Base-by-base conservation (phyloP, 1,140 invertebrate genomes). In the Orius laevigatus region DNA sequence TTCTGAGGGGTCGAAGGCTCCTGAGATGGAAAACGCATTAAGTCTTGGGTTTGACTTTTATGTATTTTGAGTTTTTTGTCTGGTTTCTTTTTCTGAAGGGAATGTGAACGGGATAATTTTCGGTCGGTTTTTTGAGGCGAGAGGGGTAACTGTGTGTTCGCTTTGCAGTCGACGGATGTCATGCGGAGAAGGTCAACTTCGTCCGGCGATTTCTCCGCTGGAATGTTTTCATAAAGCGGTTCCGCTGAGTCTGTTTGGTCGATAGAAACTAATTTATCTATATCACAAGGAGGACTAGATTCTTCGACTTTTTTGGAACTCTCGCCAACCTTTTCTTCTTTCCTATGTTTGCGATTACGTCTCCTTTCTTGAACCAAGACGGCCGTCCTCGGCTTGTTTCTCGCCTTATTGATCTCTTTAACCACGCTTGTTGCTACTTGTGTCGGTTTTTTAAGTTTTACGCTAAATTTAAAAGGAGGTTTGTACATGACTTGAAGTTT, bases 401-500 rank as follows among this genome's bases (percentile, higher is more conserved):
- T 48, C 18, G 53, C 54, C 19, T 50, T 52, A 34, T 56, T 56
- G n/a, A 56, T 53, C 20, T 56, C 55, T 46, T 56, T 56, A 14
- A 56, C 55, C 10, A 56, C 55, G 46, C 25, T 52, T 4, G 55
- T 56, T 12, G 55, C 55, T 8, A 56, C 52, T 51, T 54, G 52
- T 15, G 57, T 56, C 15, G 56, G 55, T 47, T 60, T 62, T 32
- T 76, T 76, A 39, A 87, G 69, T 58, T 82, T 82, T 15, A 86
- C 70, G 60, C 78, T 84, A 60, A 86, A 85, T 55, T 81, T 81
- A 60, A 87, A 87, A 1, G 84, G 83, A 20, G 83, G 82, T 57
- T 84, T 85, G 60, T 85, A 87, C 4, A 86, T 79, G 1, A 87
- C 82, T 61, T 87, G 84, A 8, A 87, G 62, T 43, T 81, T 74